Base-by-base conservation (phyloP, 2,797 vertebrate genomes). In the Crenichthys baileyi region DNA sequence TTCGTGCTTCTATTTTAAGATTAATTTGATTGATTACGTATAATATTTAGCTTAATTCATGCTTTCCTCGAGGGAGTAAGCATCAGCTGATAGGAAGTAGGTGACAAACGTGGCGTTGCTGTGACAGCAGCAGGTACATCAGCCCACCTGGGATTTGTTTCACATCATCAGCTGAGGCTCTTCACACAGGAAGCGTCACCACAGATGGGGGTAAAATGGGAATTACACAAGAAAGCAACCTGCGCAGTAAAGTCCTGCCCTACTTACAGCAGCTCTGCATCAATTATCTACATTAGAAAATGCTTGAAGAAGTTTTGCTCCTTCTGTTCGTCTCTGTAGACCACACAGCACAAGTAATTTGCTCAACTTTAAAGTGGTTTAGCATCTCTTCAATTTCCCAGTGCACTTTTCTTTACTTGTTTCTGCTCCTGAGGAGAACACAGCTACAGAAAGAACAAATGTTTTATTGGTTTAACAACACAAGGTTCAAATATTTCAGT, bases 211-310 rank as follows among this genome's bases (percentile, higher is more conserved):
- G 89, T 79, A 90, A 88, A 85, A 65, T 79, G 86, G 84, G 88
- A 93, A 86, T 84, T 86, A 89, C 76, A 84, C 76, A 84, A 83
- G 91, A 90, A 83, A 85, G 76, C 73, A 61, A 84, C 72, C 56
- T 65, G 31, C 53, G 75, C 84, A 36, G 88, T 76, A 82, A 72
- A 86, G 75, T 78, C 73, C 70, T 26, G 83, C 63, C 92, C 92
- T 90, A 92, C 85, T 93, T 94, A 80, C 79, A 36, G 71, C 86
- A 80, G 79, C 87, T 79, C 75, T 72, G 88, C 85, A 88, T 92
- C 82, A 90, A 83, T 91, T 90, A 90, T 78, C 90, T 84, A 79
- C 85, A 84, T 91, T 81, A 79, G 83, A 83, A 85, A 74, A 81
- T 26, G 78, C 80, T 78, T 79, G 80, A 81, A 85, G 83, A 86